A percentile compares a stretch with the other conserved stretches of the same genome.
Evolutionary conservation across 2,797 vertebrate species (phyloP).

Genomic region (Tarsius wallacei): DNA sequence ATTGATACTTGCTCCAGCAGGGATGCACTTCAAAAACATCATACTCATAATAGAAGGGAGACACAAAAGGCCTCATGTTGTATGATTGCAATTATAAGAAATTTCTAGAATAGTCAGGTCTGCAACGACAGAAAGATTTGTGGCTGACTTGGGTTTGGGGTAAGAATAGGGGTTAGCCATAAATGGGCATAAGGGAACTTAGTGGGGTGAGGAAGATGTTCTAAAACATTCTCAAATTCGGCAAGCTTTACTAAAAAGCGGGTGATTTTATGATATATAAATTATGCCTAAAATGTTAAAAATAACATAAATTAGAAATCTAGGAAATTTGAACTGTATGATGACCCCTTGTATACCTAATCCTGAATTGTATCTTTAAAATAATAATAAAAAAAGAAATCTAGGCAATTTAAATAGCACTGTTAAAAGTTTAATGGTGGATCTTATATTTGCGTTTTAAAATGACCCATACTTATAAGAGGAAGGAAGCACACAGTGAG

Average conservation of each 20-base stretch:
- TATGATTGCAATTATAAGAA: background rate
- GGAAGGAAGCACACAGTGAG: no score
- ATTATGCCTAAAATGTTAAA: background rate
- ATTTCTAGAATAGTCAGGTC: background rate
- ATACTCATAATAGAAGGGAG: no score
- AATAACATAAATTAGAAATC: background rate
- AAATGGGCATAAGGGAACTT: background rate
- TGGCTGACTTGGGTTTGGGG: background rate
- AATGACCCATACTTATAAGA: background rate
- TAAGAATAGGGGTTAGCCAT: background rate
- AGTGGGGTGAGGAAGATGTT: background rate
- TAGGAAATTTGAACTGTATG: background rate
- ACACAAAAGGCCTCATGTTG: accelerated
- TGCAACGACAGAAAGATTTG: background rate
- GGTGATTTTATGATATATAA: background rate
- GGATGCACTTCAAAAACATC: no score
- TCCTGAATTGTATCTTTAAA: no score
- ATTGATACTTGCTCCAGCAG: background rate
- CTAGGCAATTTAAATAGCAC: background rate
- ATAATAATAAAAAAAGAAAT: background rate
- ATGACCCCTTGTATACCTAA: no score
- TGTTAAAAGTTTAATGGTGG: background rate
- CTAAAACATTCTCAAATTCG: background rate
- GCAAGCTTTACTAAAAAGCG: background rate
- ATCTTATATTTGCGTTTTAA: background rate